Percentiles rank a stretch among this genome's conserved stretches.
These are phyloP conservation scores for Trachemys scripta DNA, from an alignment of 2,113 vertebrate genomes.

Conservation along the genomic window DNA sequence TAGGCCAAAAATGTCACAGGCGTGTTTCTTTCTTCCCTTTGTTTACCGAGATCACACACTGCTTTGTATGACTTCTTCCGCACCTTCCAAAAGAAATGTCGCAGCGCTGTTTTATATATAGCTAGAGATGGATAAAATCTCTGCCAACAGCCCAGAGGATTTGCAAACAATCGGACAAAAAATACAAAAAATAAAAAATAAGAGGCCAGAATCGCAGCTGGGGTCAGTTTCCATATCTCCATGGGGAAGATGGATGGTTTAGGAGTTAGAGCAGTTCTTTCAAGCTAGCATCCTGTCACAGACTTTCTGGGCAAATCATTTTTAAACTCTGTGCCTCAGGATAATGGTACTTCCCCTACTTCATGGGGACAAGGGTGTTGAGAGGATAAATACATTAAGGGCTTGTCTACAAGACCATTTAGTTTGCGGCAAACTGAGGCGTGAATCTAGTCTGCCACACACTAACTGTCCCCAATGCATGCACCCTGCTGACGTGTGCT, in stretches of 20 bases:
- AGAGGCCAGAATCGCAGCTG: slow-evolving; percentile 40
- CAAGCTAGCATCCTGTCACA: neutral
- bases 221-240: rapidly evolving
- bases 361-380: neutral
- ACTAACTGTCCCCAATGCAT: rapidly evolving
- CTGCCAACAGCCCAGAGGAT: slow-evolving; percentile 64
- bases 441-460: neutral
- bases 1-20: slow-evolving; percentile 16
- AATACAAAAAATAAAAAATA: slow-evolving; percentile 12
- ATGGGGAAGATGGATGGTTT: neutral
- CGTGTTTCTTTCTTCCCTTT: slow-evolving; percentile 32
- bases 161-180: slow-evolving; percentile 53
- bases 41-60: slow-evolving; percentile 17
- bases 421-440: neutral
- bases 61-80: neutral
- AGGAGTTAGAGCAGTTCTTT: neutral
- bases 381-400: neutral
- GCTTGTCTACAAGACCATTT: neutral
- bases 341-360: neutral
- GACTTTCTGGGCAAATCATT: neutral
- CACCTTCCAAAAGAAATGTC: neutral
- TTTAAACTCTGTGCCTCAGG: neutral
- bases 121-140: neutral
- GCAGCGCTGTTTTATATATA: neutral
- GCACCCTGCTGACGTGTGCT: neutral